phyloP scores from a whole-genome alignment of 1,140 invertebrate species.

The Lepidurus couesii region DNA sequence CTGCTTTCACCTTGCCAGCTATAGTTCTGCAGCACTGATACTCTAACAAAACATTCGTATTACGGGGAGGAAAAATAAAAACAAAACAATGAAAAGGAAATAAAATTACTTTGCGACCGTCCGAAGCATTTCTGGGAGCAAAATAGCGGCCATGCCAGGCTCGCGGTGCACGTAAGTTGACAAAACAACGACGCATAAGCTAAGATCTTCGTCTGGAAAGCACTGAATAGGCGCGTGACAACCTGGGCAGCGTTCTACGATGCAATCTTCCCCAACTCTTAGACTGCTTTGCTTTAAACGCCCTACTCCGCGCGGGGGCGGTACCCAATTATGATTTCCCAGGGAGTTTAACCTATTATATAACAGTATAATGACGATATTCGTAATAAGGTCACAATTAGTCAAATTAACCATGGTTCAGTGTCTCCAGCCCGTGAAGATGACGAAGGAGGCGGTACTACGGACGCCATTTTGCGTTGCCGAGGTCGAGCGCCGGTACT shows the following conservation, averaged over 20 bases:
- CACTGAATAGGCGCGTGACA: conserved; percentile 80
- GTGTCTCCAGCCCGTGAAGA: background rate
- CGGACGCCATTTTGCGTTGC: background rate
- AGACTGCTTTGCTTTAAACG: conserved; percentile 57
- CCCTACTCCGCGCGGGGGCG: conserved; percentile 35
- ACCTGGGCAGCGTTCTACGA: conserved; percentile 66
- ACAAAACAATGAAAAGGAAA: conserved; percentile 31
- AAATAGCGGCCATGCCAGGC: conserved; percentile 82
- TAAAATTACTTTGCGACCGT: conserved; percentile 69
- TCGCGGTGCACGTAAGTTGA: conserved; percentile 95
- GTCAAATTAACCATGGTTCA: background rate
- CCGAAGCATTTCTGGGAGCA: conserved; percentile 85
- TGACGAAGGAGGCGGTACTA: background rate
- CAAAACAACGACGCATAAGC: conserved; percentile 85
- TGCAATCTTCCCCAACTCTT: conserved; percentile 64
- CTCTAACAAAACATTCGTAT: background rate
- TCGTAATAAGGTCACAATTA: background rate
- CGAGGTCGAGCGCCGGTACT: background rate
- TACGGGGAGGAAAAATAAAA: background rate
- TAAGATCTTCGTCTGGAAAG: conserved; percentile 95
- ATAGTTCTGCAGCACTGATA: conserved; percentile 40
- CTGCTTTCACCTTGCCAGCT: conserved; percentile 89
- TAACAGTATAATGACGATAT: background rate
- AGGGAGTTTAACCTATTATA: background rate
- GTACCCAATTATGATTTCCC: conserved; percentile 37